Base-by-base conservation (phyloP, 2,797 vertebrate genomes). In the Fringilla coelebs region DNA sequence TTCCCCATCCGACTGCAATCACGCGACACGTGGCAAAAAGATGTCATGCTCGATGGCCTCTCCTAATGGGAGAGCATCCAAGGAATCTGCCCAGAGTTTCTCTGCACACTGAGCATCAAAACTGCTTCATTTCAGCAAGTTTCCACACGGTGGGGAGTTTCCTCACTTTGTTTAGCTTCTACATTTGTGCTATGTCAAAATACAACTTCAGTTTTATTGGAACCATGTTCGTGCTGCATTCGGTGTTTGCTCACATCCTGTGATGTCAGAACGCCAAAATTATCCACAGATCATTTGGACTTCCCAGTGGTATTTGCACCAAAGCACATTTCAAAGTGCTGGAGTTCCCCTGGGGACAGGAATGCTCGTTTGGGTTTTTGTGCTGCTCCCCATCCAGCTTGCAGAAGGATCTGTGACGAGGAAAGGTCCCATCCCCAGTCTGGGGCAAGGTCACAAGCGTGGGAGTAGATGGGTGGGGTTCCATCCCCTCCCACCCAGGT, bases 391-490 rank as follows among this genome's bases (percentile, higher is more conserved):
- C 20, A 77, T 7, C 5, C 45, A 80, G 25, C 28, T 34, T 31
- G 38, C 60, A 71, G 68, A 65, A 74, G 18, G 28, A 32, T 61
- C 13, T 55, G 16, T 46, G 41, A 32, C 0, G 0, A 68, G 62
- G 41, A 81, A 68, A 86, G 25, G 20, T 72, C 58, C 24, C 20
- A 31, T 75, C 10, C 8, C 13, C 61, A 46, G 7, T 51, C 3
- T 48, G 34, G 25, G 28, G 2, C 31, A 52, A 41, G 29, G 24
- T 51, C 21, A 74, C 21, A 74, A 57, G 38, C 11, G 9, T 5
- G 16, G 34, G 7, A 79, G 8, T 1, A 2, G 31, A 17, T 0
- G 1, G 20, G 15, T 62, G 7, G 9, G 22, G 4, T 14, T 60
- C 29, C 20, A 6, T 34, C 21, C 26, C 20, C 80, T 45, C 34